Percentiles rank a stretch among this genome's conserved stretches.
These are phyloP conservation scores for Morone saxatilis DNA, from an alignment of 2,113 vertebrate genomes.

Conservation along the genomic window DNA sequence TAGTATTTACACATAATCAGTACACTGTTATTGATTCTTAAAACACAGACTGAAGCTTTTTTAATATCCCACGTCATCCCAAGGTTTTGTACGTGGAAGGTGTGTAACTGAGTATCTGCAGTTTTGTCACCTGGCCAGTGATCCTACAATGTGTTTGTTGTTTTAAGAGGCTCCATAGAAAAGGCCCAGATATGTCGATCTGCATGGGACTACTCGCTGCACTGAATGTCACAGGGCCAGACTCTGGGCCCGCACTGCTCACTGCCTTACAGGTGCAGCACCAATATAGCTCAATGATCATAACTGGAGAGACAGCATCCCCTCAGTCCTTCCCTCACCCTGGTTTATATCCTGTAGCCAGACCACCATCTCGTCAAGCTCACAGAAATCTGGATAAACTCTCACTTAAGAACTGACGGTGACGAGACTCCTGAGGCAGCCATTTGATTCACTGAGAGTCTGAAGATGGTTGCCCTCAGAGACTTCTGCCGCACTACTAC, in stretches of 20 bases:
- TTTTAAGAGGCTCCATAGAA: neutral
- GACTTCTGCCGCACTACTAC: neutral
- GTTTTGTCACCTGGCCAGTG: neutral
- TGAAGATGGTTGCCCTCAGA: neutral
- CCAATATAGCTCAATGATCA: slow-evolving; percentile 4
- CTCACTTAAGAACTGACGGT: neutral
- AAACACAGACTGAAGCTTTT: neutral
- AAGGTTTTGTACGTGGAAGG: neutral
- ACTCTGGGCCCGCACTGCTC: slow-evolving; percentile 37
- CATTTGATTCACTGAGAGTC: neutral
- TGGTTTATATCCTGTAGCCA: neutral
- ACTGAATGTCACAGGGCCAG: slow-evolving; percentile 66
- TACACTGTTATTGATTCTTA: slow-evolving; percentile 2
- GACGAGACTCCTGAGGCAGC: neutral
- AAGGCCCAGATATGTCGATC: neutral
- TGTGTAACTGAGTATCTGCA: neutral
- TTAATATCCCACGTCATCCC: neutral
- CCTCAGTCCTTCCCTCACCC: neutral
- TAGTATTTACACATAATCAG: slow-evolving; percentile 1
- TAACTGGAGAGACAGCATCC: neutral
- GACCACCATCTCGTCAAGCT: neutral
- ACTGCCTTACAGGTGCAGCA: slow-evolving; percentile 67
- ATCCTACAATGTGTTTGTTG: neutral
- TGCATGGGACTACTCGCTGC: slow-evolving; percentile 23
- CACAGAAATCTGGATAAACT: neutral